Evolutionary conservation across 2,888 invertebrate genomes (phyloP), one percentile per base, ranked within the genome.

Genomic region (Caenorhabditis virilis): DNA sequence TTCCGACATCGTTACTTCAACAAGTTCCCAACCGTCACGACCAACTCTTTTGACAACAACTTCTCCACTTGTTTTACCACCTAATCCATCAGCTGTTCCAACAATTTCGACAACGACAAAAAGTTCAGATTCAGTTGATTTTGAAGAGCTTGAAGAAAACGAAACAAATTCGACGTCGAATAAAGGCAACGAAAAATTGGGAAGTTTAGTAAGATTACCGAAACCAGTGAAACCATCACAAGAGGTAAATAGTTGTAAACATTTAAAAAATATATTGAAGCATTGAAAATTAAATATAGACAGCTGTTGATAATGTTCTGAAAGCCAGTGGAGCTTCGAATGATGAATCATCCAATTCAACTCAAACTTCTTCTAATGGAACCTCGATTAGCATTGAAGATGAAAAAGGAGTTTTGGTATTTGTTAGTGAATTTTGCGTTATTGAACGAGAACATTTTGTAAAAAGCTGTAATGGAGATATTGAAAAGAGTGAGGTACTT

Each of bases 391-490:
- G 18, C 20, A 30, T 35, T 33, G 71, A 72, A 26, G 65, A 60
- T 26, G 65, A 72, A 49, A 69, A 63, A 39, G 52, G 62, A 6
- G 69, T 74, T n/a, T 25, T 74, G 33, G 74, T 74, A 1, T 74
- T 70, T 42, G 69, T 74, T 25, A 69, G 69, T 35, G 74, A 74
- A 35, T 74, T 66, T 45, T 74, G 74, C 41, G 74, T 74, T 2
- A 42, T 71, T 7, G 67, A 71, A 50, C 15, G 74, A 36, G 74
- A 74, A 35, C 64, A 48, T 25, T 74, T 74, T 46, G 71, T 74
- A 16, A 52, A 50, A 25, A 57, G 30, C 13, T 74, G 74, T 50
- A 66, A 71, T 59, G 74, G 74, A 13, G 57, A 69, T 9, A 59
- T 71, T 9, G 59, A 60, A 1, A 59, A 57, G 26, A 48, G 52